Evolutionary conservation across 2,797 vertebrate genomes (phyloP).

Genomic region (Enteromius thamalakanensis): DNA sequence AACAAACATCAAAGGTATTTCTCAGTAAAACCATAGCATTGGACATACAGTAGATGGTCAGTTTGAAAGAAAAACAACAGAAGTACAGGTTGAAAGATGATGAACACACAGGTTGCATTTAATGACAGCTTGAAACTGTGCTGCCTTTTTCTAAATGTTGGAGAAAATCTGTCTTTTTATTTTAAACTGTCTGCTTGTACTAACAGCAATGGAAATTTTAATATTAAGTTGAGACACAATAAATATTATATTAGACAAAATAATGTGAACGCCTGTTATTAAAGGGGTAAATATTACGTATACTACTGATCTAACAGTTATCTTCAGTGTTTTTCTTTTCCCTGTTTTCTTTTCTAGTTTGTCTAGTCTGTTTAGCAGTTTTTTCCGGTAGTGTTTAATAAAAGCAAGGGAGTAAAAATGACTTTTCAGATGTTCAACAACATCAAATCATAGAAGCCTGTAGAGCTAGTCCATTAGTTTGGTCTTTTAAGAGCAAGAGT

Average conservation of each 20-base stretch:
- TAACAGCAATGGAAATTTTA: slow-evolving; percentile 39
- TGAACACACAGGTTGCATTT: background rate
- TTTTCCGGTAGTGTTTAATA: background rate
- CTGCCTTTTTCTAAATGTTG: slow-evolving; percentile 57
- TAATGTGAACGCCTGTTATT: background rate
- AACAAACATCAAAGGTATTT: background rate
- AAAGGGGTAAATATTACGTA: background rate
- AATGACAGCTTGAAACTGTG: background rate
- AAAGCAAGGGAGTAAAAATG: background rate
- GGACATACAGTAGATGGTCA: background rate
- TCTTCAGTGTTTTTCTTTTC: background rate
- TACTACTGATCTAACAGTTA: background rate
- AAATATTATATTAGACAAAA: background rate
- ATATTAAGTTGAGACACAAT: background rate
- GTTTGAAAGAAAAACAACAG: background rate
- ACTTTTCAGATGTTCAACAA: background rate
- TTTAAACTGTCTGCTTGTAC: slow-evolving; percentile 12
- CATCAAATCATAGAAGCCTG: background rate
- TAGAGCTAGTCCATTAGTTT: background rate
- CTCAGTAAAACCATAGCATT: background rate
- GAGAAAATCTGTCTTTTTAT: slow-evolving; percentile 66
- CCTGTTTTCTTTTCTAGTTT: background rate
- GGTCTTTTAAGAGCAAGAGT: background rate
- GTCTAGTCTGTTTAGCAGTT: background rate
- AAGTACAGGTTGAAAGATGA: background rate